Evolutionary conservation across 1,140 invertebrate genomes (phyloP).

Genomic region (Trichonephila clavata): DNA sequence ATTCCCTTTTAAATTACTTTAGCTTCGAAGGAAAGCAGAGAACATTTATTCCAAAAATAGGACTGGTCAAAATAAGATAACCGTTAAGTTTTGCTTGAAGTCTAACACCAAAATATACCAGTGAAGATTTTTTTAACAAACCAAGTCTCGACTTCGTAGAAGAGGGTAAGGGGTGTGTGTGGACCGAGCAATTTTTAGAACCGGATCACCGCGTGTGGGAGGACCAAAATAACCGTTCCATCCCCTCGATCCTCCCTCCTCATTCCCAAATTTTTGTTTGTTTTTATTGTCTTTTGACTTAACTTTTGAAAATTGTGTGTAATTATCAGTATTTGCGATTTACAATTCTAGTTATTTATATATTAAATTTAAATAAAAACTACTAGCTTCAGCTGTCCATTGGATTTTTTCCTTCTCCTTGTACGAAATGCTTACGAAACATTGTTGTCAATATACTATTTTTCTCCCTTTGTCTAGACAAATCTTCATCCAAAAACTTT

Average conservation of each 20-base stretch:
- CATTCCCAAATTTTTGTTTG: neutral
- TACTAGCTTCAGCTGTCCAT: no score
- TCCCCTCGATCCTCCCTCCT: neutral
- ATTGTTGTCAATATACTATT: no score
- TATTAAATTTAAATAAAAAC: no score
- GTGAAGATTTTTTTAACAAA: neutral
- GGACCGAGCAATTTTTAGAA: slow-evolving; percentile 68
- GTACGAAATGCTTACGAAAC: no score
- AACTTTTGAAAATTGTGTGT: neutral
- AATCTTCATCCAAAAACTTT: no score
- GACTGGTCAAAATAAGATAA: slow-evolving; percentile 39
- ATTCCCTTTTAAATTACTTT: neutral
- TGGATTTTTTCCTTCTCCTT: no score
- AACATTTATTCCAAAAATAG: slow-evolving; percentile 49
- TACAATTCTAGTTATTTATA: no score
- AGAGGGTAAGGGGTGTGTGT: slow-evolving; percentile 17
- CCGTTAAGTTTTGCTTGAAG: slow-evolving; percentile 6
- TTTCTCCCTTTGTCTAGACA: no score
- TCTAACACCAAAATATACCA: slow-evolving; percentile 33
- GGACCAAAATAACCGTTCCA: slow-evolving; percentile 60
- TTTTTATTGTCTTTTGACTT: slow-evolving; percentile 22
- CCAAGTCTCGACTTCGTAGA: neutral
- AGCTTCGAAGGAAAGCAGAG: neutral
- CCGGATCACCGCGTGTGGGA: slow-evolving; percentile 65
- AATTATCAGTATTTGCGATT: neutral